Conservation (phyloP, 2,113 vertebrate species). For the Dasyprocta punctata region DNA sequence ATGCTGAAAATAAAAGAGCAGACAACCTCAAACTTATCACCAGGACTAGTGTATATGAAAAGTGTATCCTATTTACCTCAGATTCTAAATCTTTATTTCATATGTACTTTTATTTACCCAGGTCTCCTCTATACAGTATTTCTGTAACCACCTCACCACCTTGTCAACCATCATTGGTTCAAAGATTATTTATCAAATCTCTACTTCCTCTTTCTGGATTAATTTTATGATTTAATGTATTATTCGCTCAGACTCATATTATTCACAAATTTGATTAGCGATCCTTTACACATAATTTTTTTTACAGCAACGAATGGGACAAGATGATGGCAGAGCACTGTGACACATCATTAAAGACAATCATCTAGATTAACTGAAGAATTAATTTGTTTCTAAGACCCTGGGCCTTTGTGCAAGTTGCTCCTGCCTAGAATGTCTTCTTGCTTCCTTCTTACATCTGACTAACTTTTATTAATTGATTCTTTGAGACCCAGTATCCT, state of each 20-base stretch:
- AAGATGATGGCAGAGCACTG: not conserved
- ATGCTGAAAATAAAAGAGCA: conserved; percentile 27
- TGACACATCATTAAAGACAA: not conserved
- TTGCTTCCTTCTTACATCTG: not conserved
- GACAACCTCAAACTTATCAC: not conserved
- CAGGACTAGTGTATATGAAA: not conserved
- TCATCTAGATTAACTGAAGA: not conserved
- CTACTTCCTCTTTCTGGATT: not conserved
- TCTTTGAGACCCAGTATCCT: not conserved
- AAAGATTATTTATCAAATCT: conserved; percentile 15
- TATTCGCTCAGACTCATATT: not conserved
- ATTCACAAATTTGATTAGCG: not conserved
- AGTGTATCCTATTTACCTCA: not conserved
- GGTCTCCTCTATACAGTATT: not conserved
- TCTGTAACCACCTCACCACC: not conserved
- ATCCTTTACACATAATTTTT: not conserved
- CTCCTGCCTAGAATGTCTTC: not conserved
- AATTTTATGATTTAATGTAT: not conserved
- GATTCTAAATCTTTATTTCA: not conserved
- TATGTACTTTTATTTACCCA: not conserved
- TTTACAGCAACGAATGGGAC: not conserved
- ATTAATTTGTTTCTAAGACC: not conserved
- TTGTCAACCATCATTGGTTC: not conserved
- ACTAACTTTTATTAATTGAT: not conserved
- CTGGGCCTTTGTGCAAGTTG: not conserved